phyloP scores from a whole-genome alignment of 1,140 invertebrate species.

The Drosophila mauritiana region DNA sequence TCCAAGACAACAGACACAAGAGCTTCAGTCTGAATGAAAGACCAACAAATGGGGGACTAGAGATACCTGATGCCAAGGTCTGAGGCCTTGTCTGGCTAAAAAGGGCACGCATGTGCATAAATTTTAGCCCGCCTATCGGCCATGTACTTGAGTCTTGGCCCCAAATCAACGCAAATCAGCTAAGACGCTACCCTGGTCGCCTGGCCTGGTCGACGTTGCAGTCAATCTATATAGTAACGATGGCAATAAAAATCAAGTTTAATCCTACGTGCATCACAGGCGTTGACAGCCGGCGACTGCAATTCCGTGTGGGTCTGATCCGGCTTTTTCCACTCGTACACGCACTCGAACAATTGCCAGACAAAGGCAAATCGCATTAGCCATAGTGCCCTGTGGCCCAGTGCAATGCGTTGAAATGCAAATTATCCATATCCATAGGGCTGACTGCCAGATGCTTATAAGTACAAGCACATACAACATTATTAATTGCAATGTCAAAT shows the following conservation, averaged over 20 bases:
- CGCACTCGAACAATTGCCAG: conserved; percentile 60
- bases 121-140: conserved; percentile 60
- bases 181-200: conserved; percentile 10
- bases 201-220: conserved; percentile 4
- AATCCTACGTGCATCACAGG: conserved; percentile 78
- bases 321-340: conserved; percentile 21
- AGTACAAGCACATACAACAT: conserved; percentile 69
- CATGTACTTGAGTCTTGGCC: conserved; percentile 62
- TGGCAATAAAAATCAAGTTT: conserved; percentile 83
- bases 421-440: conserved; percentile 63
- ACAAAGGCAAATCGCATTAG: conserved; percentile 62
- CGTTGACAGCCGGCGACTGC: conserved; percentile 70
- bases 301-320: conserved; percentile 53
- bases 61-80: conserved; percentile 2
- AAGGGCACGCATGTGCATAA: conserved; percentile 71
- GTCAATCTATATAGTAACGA: conserved; percentile 78
- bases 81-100: conserved; percentile 44
- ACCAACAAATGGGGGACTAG: neutral
- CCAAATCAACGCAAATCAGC: conserved; percentile 72
- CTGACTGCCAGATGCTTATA: conserved; percentile 50
- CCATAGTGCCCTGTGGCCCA: conserved; percentile 20
- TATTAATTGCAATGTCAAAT: conserved; percentile 82
- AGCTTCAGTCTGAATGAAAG: neutral
- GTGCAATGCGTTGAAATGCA: conserved; percentile 54
- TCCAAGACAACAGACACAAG: conserved; percentile 8